Percentiles rank a stretch among this genome's conserved stretches.
These are phyloP conservation scores for Hippolais icterina DNA, from an alignment of 2,113 vertebrate species.

Conservation along the genomic window DNA sequence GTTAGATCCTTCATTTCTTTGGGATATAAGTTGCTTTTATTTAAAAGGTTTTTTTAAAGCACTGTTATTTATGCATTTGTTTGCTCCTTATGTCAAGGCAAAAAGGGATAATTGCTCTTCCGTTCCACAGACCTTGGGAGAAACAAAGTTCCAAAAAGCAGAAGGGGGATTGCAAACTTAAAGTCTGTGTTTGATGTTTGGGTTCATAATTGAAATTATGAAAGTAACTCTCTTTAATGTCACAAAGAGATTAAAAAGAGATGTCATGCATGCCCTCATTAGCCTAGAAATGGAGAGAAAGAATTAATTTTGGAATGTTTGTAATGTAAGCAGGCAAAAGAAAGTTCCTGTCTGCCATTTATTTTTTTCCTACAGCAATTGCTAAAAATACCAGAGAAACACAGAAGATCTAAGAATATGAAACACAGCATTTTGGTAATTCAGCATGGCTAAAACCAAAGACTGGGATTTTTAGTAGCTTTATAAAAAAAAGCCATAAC, in stretches of 20 bases:
- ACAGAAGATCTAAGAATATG: not conserved
- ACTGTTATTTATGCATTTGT: not conserved
- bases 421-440: not conserved
- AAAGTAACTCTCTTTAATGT: not conserved
- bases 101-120: not conserved
- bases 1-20: not conserved
- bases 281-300: not conserved
- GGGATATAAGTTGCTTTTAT: not conserved
- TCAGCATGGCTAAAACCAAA: not conserved
- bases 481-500: not conserved
- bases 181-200: not conserved
- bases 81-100: not conserved
- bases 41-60: not conserved
- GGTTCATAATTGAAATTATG: not conserved
- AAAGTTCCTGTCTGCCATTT: not conserved
- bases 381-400: not conserved
- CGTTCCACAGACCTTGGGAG: not conserved
- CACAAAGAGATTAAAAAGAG: not conserved
- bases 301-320: not conserved
- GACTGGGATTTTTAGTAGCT: not conserved
- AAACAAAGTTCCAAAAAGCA: not conserved
- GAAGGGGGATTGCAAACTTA: not conserved
- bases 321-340: not conserved
- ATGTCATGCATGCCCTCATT: not conserved
- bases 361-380: not conserved